phyloP scores from a whole-genome alignment of 2,797 vertebrate species.

The Avahi laniger region DNA sequence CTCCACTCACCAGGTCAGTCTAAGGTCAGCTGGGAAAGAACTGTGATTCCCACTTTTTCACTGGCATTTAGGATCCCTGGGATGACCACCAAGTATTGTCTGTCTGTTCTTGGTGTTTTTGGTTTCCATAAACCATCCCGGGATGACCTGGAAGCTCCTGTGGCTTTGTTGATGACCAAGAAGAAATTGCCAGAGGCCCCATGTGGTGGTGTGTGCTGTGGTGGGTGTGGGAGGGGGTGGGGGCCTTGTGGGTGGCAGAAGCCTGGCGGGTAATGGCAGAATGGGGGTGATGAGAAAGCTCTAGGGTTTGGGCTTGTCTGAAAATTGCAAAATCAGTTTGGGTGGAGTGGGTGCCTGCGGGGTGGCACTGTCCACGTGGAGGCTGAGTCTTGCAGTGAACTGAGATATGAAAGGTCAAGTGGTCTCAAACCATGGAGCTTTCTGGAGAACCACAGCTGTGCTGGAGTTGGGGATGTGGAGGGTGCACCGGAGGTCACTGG shows the following conservation, averaged over 20 bases:
- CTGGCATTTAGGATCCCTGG: neutral
- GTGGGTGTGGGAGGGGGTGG: neutral
- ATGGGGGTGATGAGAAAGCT: neutral
- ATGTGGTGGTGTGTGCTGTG: neutral
- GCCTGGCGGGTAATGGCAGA: neutral
- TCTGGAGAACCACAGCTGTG: neutral
- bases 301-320: neutral
- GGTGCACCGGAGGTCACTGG: neutral
- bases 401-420: neutral
- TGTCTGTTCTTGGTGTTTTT: neutral
- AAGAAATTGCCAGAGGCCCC: neutral
- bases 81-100: neutral
- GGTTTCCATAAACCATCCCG: neutral
- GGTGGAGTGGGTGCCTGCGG: neutral
- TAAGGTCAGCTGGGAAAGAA: neutral
- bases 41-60: neutral
- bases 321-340: neutral
- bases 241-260: neutral
- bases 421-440: neutral
- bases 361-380: neutral
- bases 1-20: neutral
- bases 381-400: neutral
- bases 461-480: no score
- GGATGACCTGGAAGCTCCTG: neutral
- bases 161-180: neutral